Base-by-base conservation (phyloP, 2,888 invertebrate species). In the Melieria picta region DNA sequence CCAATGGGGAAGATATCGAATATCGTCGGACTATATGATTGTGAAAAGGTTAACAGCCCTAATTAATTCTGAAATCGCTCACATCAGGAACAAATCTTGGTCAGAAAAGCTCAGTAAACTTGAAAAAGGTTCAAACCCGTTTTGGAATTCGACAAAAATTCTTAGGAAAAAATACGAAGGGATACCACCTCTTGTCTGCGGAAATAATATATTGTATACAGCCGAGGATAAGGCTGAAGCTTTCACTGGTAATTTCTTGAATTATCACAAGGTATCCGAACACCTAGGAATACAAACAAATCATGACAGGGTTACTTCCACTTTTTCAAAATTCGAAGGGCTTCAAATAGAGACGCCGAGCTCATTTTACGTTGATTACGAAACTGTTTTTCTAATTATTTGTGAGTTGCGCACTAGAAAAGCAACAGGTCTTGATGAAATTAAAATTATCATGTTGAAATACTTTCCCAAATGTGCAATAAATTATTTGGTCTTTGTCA, bases 401-500 rank as follows among this genome's bases (percentile, higher is more conserved):
- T 5, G 43, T 42, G 7, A 62, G 42, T 11, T 48, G 11, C 42
- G n/a, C 46, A 11, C 47, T 4, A 65, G 47, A 52, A 65, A 71
- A 43, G 57, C 65, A 46, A 50, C 47, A 62, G 65, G 71, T 4
- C 60, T 42, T 60, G 71, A 71, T 55, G 56, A 57, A 48, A 52
- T 65, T n/a, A 60, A 52, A 57, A 71, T 65, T 58, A 52, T 65
- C 11, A 58, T 64, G 46, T 45, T 68, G 0, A 61, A 70, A 50
- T n/a, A 73, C 5, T 46, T 73, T 10, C 64, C 70, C 42, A 57
- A 10, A 45, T 61, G 52, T 7, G 66, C 30, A 30, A 6, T 68
- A 3, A 30, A 48, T 9, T 70, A 63, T 50, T 11, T 73, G 10
- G 50, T 58, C 4, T 71, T 63, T 10, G 52, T 73, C n/a, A 65